Percentiles rank a stretch among this genome's conserved stretches.
Evolutionary conservation across 2,888 invertebrate genomes (phyloP).

Genomic region (Xylota segnis): DNA sequence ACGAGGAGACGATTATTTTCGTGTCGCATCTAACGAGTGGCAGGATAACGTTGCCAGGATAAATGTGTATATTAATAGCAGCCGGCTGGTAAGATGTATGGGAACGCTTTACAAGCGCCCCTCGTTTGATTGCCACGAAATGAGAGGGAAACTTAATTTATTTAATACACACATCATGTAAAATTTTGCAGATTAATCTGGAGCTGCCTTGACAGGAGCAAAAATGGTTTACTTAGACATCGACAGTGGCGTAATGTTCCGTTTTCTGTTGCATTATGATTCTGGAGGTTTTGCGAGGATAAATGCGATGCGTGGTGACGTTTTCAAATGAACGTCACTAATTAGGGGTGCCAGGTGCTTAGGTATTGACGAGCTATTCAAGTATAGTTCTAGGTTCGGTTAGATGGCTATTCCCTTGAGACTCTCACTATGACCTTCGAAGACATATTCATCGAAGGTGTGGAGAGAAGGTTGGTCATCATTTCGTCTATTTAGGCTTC

Average conservation of each 20-base stretch:
- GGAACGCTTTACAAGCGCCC: conserved; percentile 15
- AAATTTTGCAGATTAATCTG: conserved; percentile 6
- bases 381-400: no score
- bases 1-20: conserved; percentile 35
- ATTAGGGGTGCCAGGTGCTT: no score
- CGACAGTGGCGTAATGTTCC: not conserved
- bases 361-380: no score
- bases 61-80: conserved; percentile 51
- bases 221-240: not conserved
- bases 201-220: not conserved
- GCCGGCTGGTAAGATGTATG: conserved; percentile 23
- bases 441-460: no score
- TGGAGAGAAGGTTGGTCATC: no score
- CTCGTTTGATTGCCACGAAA: conserved; percentile 24
- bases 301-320: no score
- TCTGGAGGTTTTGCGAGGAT: not conserved
- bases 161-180: conserved; percentile 37
- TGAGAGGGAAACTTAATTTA: conserved; percentile 53
- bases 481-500: no score
- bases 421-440: no score
- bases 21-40: conserved; percentile 39
- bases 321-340: no score
- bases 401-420: no score
- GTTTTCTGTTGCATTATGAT: no score
- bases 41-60: conserved; percentile 40